Evolutionary conservation across 2,797 vertebrate genomes (phyloP).

Genomic region (Alcedo atthis): DNA sequence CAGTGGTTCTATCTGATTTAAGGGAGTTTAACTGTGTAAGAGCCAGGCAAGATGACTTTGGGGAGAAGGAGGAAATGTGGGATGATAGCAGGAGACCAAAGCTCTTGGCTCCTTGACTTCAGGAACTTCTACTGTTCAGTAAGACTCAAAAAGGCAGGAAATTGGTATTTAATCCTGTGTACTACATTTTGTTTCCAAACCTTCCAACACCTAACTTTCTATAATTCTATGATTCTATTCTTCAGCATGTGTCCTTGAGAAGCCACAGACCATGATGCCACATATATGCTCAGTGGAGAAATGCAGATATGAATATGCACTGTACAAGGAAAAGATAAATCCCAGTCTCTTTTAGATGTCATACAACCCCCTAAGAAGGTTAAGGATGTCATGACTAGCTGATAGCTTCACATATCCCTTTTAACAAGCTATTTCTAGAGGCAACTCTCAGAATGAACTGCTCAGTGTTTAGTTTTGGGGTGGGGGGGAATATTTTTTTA

Average conservation of each 20-base stretch:
- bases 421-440: slow-evolving; percentile 26
- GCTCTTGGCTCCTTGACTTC: not conserved
- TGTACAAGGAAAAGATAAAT: not conserved
- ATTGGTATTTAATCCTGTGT: not conserved
- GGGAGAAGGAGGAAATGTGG: not conserved
- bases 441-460: not conserved
- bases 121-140: not conserved
- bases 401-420: not conserved
- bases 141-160: not conserved
- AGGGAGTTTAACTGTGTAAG: not conserved
- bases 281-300: not conserved
- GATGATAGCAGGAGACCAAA: not conserved
- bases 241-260: not conserved
- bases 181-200: not conserved
- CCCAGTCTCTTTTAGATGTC: not conserved
- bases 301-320: not conserved
- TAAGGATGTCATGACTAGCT: not conserved
- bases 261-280: not conserved
- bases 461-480: not conserved
- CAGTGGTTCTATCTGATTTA: not conserved
- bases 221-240: not conserved
- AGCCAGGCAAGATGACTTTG: not conserved
- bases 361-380: not conserved
- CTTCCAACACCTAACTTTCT: too few relatives aligned
- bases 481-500: not conserved